phyloP scores from a whole-genome alignment of 1,140 invertebrate genomes.

The Hyles euphorbiae region DNA sequence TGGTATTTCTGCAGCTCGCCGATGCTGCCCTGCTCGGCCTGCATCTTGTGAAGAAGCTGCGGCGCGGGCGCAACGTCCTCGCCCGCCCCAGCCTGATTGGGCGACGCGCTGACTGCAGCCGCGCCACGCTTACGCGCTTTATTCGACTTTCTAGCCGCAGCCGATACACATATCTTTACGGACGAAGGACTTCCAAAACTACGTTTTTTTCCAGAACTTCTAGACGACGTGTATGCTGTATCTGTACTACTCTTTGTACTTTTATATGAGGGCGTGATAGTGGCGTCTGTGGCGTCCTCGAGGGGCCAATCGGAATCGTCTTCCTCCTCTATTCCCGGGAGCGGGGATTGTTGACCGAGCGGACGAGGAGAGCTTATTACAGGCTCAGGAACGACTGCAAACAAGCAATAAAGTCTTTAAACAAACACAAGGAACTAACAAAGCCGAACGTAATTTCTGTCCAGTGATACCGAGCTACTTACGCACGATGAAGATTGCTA shows the following conservation, averaged over 20 bases:
- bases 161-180: slow-evolving; percentile 68
- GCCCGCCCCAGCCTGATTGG: slow-evolving; percentile 43
- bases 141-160: slow-evolving; percentile 64
- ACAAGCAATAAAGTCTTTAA: slow-evolving; percentile 41
- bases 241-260: slow-evolving; percentile 71
- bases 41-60: slow-evolving; percentile 80
- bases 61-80: slow-evolving; percentile 44
- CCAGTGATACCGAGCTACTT: slow-evolving; percentile 2
- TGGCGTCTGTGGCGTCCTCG: slow-evolving; percentile 70
- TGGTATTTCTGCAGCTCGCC: slow-evolving; percentile 91
- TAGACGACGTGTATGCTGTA: slow-evolving; percentile 63
- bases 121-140: slow-evolving; percentile 67
- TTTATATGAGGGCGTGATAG: slow-evolving; percentile 70
- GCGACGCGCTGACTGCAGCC: slow-evolving; percentile 39
- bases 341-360: slow-evolving; percentile 74
- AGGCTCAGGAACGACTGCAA: slow-evolving; percentile 63
- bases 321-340: slow-evolving; percentile 78
- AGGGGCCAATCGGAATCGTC: slow-evolving; percentile 75
- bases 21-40: slow-evolving; percentile 91
- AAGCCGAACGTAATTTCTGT: slow-evolving; percentile 4
- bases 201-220: slow-evolving; percentile 63
- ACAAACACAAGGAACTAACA: slow-evolving; percentile 17
- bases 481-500: slow-evolving; percentile 14
- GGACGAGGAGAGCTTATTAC: slow-evolving; percentile 69
- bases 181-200: slow-evolving; percentile 66